phyloP scores from a whole-genome alignment of 2,888 invertebrate species.

The Ecliptopera silaceata region DNA sequence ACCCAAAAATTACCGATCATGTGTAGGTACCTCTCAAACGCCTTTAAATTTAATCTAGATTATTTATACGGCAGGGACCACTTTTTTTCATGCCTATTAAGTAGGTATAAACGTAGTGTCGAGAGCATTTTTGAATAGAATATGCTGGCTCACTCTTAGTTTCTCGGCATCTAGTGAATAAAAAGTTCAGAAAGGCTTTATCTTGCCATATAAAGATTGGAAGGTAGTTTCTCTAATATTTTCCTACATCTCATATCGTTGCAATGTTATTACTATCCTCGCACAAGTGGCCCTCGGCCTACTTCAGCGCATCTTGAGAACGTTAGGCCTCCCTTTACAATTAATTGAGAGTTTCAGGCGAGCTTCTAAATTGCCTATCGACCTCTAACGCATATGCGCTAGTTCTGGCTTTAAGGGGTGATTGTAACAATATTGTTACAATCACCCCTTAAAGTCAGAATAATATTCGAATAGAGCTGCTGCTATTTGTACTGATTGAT shows the following conservation, averaged over 20 bases:
- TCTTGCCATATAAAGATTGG: background rate
- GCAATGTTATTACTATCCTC: slow-evolving; percentile 13
- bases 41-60: too few species aligned
- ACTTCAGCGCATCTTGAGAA: slow-evolving; percentile 12
- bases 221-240: background rate
- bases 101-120: too few species aligned
- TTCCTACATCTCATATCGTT: slow-evolving; percentile 2
- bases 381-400: slow-evolving; percentile 34
- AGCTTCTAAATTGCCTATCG: slow-evolving; percentile 56
- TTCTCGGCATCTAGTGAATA: too few species aligned
- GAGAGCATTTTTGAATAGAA: too few species aligned
- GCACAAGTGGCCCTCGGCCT: slow-evolving; percentile 6
- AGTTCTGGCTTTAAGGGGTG: background rate
- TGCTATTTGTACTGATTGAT: too few species aligned
- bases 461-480: background rate
- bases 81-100: too few species aligned
- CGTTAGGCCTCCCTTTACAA: slow-evolving; percentile 43
- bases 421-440: too few species aligned
- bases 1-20: too few species aligned
- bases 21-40: too few species aligned
- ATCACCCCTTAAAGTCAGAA: background rate
- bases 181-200: too few species aligned
- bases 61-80: too few species aligned
- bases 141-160: too few species aligned
- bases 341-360: slow-evolving; percentile 63